These are phyloP conservation scores for Corapipo altera DNA, from an alignment of 2,113 vertebrate species.

Conservation along the genomic window DNA sequence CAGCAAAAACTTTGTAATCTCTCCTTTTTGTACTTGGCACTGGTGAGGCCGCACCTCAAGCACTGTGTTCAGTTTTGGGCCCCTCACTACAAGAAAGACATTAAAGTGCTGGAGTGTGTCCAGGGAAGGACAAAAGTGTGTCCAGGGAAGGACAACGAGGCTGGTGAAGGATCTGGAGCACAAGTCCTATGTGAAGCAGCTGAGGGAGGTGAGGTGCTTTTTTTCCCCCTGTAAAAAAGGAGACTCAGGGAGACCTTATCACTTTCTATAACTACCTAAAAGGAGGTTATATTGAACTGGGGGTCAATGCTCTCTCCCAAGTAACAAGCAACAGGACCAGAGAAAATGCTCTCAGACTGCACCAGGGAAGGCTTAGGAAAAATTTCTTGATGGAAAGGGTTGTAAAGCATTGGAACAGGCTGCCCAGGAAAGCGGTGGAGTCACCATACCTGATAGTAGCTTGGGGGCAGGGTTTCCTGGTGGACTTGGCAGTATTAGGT, in stretches of 20 bases:
- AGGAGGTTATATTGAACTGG: background rate
- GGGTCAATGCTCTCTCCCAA: background rate
- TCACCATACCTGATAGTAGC: background rate
- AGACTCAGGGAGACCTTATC: rapidly evolving
- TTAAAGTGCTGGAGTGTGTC: background rate
- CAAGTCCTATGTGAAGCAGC: background rate
- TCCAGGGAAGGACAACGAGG: background rate
- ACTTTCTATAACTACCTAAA: background rate
- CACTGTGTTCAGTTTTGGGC: background rate
- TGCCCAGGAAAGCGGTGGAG: background rate
- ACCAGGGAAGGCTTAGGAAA: background rate
- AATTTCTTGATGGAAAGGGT: background rate
- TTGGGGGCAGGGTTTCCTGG: background rate
- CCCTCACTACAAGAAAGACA: background rate
- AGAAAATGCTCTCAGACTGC: background rate
- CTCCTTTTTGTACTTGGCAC: background rate
- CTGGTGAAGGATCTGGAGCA: background rate
- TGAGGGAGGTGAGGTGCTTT: background rate
- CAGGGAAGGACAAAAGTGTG: background rate
- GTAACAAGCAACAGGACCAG: background rate
- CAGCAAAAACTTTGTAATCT: background rate
- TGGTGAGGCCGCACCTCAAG: rapidly evolving
- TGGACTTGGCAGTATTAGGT: background rate
- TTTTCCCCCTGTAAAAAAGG: background rate
- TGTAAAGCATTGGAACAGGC: background rate